Base-by-base conservation (phyloP, 2,888 invertebrate species). In the Drosophila differens region DNA sequence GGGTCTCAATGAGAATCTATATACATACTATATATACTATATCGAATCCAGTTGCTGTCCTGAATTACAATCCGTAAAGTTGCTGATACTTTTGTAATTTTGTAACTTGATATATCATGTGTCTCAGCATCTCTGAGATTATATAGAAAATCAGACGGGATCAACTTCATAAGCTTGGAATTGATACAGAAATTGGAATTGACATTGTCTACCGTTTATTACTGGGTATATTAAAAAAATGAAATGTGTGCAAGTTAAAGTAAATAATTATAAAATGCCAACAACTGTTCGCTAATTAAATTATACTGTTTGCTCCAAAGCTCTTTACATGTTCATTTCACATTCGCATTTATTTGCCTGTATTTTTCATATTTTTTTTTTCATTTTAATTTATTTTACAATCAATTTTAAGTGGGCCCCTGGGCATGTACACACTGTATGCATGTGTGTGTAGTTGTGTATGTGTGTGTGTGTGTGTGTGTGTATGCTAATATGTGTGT, bases 271-370 rank as follows among this genome's bases (percentile, higher is more conserved):
- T 83, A 69, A 81, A 75, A 64, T 67, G 60, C 75, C 74, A 68
- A 81, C 86, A 82, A 80, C 75, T 83, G 82, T 79, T 76, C 79
- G 86, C 85, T 91, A 91, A 91, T 91, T 91, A 88, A 91, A 85
- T 91, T 91, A 90, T 89, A 82, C 80, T 88, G 90, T 88, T 76
- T 71, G 70, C 66, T 44, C 68, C 77, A 69, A 68, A 71, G 63
- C 72, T 60, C 66, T 70, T 74, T 76, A 80, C 74, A 74, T 76
- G 77, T 79, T 80, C 72, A 78, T 76, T 79, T 75, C 60, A 57
- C 51, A 75, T 70, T 75, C 71, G 72, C 58, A 79, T 71, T 74
- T 64, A 55, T 82, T 75, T 70, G 66, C 55, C 22, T 49, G 32
- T 25, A 16, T 47, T 47, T 9, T 47, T 47, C 22, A 47, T 19